These are phyloP conservation scores for Myiotriccus ornatus DNA, from an alignment of 2,797 vertebrate species.

Conservation along the genomic window DNA sequence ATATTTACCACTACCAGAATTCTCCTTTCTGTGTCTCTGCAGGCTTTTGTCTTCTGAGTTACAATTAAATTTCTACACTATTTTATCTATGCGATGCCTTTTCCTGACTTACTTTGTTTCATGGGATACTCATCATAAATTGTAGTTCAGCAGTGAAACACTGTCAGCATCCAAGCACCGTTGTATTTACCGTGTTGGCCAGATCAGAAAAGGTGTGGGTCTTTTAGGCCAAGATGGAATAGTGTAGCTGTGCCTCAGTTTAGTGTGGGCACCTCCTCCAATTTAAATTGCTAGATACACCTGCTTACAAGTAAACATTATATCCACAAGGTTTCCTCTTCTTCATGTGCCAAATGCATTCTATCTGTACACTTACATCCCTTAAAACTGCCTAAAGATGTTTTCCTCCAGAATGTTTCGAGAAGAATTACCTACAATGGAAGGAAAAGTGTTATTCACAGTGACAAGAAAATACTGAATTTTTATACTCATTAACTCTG, in stretches of 20 bases:
- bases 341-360: background rate
- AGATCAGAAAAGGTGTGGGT: background rate
- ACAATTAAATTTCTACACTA: background rate
- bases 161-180: background rate
- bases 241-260: background rate
- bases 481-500: background rate
- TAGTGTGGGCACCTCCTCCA: background rate
- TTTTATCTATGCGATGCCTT: background rate
- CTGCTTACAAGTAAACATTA: background rate
- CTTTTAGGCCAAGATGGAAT: background rate
- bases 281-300: background rate
- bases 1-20: background rate
- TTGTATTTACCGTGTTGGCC: rapidly evolving
- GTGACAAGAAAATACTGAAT: background rate
- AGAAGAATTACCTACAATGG: background rate
- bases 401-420: background rate
- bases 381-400: background rate
- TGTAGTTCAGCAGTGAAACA: background rate
- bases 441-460: background rate
- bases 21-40: background rate
- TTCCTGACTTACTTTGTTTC: background rate
- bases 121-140: background rate
- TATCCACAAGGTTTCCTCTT: background rate
- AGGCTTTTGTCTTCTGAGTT: background rate
- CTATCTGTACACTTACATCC: background rate